Conservation (phyloP, 2,797 vertebrate genomes). For the Bradypodion pumilum region DNA sequence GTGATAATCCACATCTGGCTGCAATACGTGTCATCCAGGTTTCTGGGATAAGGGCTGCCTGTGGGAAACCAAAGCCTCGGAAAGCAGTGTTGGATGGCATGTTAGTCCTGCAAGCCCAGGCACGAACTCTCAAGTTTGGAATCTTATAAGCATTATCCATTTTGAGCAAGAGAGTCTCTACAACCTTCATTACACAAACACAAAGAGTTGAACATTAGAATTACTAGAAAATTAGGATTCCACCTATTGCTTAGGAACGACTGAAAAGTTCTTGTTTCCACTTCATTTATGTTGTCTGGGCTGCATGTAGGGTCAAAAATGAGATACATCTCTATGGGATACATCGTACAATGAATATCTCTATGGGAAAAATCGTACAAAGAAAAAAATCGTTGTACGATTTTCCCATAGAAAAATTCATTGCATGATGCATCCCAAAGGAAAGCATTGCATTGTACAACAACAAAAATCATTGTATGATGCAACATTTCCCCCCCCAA, state of each 20-base stretch:
- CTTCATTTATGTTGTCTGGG: neutral
- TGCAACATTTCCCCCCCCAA: no score
- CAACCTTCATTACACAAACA: slow-evolving; percentile 63
- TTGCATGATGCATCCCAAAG: no score
- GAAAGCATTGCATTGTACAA: no score
- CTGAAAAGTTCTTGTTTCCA: neutral
- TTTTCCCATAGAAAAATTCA: no score
- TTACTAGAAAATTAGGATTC: neutral
- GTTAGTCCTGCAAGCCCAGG: slow-evolving; percentile 72
- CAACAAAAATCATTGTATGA: no score
- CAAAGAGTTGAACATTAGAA: slow-evolving; percentile 5
- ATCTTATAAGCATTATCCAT: slow-evolving; percentile 77
- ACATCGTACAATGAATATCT: no score
- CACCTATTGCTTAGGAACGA: neutral
- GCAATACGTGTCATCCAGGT: slow-evolving; percentile 75
- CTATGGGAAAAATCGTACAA: no score
- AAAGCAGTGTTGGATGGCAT: slow-evolving; percentile 76
- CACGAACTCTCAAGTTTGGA: slow-evolving; percentile 68
- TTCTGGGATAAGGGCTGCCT: slow-evolving; percentile 73
- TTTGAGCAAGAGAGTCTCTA: slow-evolving; percentile 69
- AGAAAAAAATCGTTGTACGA: no score
- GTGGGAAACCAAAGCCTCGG: slow-evolving; percentile 79
- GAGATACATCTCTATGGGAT: no score
- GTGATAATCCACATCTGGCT: slow-evolving; percentile 69
- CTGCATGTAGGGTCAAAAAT: neutral